Evolutionary conservation across 1,140 invertebrate species (phyloP).

Genomic region (silkworm (Bombyx mori)): ASM3026992v2 NC_085116.1:13043501-13044000

Average conservation of each 20-base stretch:
- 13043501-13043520: conserved; percentile 17
- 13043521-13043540: conserved; percentile 34
- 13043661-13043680: background rate
- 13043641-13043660: no score
- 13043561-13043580: conserved; percentile 34
- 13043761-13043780: conserved; percentile 67
- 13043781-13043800: conserved; percentile 59
- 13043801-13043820: conserved; percentile 57
- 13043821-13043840: conserved; percentile 49
- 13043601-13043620: conserved; percentile 17
- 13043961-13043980: conserved; percentile 51
- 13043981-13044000: conserved; percentile 31
- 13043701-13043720: conserved; percentile 31
- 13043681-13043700: background rate
- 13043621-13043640: background rate
- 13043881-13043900: conserved; percentile 47
- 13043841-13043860: conserved; percentile 68
- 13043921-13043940: conserved; percentile 37
- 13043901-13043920: conserved; percentile 44
- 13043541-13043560: conserved; percentile 32
- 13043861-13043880: conserved; percentile 60
- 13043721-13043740: conserved; percentile 62
- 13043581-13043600: conserved; percentile 28
- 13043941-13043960: conserved; percentile 47
- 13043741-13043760: conserved; percentile 56